These are phyloP conservation scores for Metallyticus violacea DNA, from an alignment of 2,888 invertebrate species.

Conservation along the genomic window DNA sequence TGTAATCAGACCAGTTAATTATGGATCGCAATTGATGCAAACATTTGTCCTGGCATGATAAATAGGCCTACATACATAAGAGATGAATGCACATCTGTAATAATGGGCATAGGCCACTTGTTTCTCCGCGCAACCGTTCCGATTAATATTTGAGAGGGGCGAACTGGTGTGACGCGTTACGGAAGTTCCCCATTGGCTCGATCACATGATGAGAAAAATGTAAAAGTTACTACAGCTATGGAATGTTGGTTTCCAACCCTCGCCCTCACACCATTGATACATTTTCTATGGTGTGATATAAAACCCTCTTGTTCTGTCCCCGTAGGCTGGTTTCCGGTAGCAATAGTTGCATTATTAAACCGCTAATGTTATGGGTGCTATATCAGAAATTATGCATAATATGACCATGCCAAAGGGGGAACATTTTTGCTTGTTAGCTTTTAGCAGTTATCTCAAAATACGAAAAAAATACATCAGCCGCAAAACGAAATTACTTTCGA, in stretches of 20 bases:
- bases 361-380: neutral
- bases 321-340: neutral
- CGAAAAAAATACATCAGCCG: too few relatives aligned
- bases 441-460: too few relatives aligned
- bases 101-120: too few relatives aligned
- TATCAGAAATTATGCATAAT: neutral
- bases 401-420: neutral
- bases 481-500: too few relatives aligned
- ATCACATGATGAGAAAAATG: neutral
- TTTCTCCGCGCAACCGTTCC: too few relatives aligned
- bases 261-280: neutral
- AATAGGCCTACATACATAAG: too few relatives aligned
- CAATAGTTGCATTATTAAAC: too few relatives aligned
- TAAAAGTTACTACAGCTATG: too few relatives aligned
- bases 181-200: too few relatives aligned
- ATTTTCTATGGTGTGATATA: neutral
- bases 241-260: neutral
- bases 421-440: neutral
- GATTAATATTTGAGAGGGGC: too few relatives aligned
- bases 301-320: neutral
- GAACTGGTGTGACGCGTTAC: too few relatives aligned
- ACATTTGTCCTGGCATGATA: slow-evolving; percentile 9
- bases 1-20: slow-evolving; percentile 13
- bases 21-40: slow-evolving; percentile 7
- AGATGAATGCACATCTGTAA: neutral